Percentiles rank a stretch among this genome's conserved stretches.
These are phyloP conservation scores for Zoanthus solanderi DNA, from an alignment of 92 coral and sea anemone genomes.

Conservation along the genomic window DNA sequence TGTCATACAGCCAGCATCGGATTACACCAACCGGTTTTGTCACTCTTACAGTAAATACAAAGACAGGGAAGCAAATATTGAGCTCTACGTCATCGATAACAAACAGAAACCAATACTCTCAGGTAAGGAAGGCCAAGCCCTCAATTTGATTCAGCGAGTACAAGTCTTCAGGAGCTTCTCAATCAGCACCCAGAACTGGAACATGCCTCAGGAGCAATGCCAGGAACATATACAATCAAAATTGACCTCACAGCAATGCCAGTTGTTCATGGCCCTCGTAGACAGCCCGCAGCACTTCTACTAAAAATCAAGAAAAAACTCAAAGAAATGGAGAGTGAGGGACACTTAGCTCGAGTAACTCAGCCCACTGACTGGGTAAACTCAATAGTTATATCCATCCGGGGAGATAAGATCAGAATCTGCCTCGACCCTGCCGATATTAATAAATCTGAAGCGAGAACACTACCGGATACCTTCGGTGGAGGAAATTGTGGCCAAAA, in stretches of 20 bases:
- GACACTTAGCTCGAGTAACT: conserved; percentile 58
- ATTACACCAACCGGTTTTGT: conserved; percentile 57
- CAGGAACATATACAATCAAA: conserved; percentile 61
- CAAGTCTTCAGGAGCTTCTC: conserved; percentile 56
- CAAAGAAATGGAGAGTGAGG: conserved; percentile 60
- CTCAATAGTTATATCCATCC: conserved; percentile 53
- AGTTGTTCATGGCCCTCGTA: conserved; percentile 65
- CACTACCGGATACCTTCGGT: conserved; percentile 67
- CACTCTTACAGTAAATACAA: conserved; percentile 51
- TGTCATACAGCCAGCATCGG: conserved; percentile 64
- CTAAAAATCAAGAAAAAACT: conserved; percentile 51
- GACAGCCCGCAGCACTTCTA: conserved; percentile 68
- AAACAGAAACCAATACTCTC: conserved; percentile 61
- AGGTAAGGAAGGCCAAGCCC: conserved; percentile 65
- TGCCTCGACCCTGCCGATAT: conserved; percentile 53
- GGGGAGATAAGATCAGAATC: conserved; percentile 57
- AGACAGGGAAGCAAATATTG: conserved; percentile 36
- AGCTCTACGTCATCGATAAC: conserved; percentile 66
- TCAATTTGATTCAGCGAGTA: conserved; percentile 61
- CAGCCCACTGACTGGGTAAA: conserved; percentile 71
- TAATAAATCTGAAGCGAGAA: conserved; percentile 41
- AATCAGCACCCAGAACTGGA: conserved; percentile 61
- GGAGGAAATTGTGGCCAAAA: conserved; percentile 56
- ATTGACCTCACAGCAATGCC: conserved; percentile 51
- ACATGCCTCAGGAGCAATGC: conserved; percentile 62